These are phyloP conservation scores for Drosophila mercatorum DNA, from an alignment of 2,888 invertebrate genomes.

Conservation along the genomic window DNA sequence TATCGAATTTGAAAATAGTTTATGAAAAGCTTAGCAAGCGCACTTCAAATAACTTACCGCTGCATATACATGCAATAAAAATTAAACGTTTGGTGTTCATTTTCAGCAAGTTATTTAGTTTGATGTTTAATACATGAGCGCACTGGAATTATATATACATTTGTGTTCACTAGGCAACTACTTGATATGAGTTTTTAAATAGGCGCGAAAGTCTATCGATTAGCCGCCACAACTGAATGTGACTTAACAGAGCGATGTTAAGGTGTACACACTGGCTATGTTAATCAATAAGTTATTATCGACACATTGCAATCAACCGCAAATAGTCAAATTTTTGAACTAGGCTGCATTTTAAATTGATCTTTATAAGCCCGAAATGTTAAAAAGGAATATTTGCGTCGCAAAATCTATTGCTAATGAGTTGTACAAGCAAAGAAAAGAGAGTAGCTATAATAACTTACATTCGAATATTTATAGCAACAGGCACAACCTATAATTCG, in stretches of 20 bases:
- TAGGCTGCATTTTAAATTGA: too few relatives aligned
- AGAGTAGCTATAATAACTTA: too few relatives aligned
- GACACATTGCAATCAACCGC: too few relatives aligned
- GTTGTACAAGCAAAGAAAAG: too few relatives aligned
- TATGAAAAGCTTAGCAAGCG: not conserved
- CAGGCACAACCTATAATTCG: too few relatives aligned
- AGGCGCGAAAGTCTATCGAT: conserved; percentile 1
- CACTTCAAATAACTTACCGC: not conserved
- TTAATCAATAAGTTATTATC: not conserved
- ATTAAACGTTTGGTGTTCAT: not conserved
- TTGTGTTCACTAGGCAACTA: not conserved
- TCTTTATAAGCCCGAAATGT: too few relatives aligned
- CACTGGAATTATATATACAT: not conserved
- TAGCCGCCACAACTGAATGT: not conserved
- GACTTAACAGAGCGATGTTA: not conserved
- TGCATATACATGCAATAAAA: not conserved
- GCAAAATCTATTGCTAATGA: too few relatives aligned
- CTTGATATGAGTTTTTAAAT: not conserved
- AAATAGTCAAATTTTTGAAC: too few relatives aligned
- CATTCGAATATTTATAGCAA: too few relatives aligned
- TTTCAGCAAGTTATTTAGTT: not conserved
- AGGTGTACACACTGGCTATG: conserved; percentile 21
- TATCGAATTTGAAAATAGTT: not conserved
- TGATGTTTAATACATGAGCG: not conserved
- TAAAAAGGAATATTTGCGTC: too few relatives aligned